Conservation (phyloP, 2,113 vertebrate genomes). For the Ifrita kowaldi region DNA sequence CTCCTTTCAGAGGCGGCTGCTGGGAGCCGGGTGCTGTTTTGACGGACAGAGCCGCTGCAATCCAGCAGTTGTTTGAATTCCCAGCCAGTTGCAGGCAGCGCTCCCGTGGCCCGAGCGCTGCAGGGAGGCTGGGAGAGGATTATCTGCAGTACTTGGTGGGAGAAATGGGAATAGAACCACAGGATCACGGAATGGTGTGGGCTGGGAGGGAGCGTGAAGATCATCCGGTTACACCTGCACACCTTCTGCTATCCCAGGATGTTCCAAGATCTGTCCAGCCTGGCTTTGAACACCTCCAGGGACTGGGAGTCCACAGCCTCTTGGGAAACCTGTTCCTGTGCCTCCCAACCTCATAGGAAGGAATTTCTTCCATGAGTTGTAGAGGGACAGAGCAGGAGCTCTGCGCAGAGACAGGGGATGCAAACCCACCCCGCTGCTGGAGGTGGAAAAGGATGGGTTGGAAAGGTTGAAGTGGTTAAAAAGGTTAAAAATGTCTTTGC, state of each 20-base stretch:
- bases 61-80: slow-evolving; percentile 67
- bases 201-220: background rate
- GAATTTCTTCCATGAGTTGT: background rate
- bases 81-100: slow-evolving; percentile 66
- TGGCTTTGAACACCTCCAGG: background rate
- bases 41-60: slow-evolving; percentile 62
- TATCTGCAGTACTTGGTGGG: fast-evolving
- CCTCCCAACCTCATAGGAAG: background rate
- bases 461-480: background rate
- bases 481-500: background rate
- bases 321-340: background rate
- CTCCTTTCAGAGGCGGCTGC: slow-evolving; percentile 78
- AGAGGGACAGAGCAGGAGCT: background rate
- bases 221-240: background rate
- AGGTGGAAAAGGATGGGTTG: background rate
- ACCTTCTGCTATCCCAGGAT: fast-evolving
- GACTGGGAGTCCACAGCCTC: background rate
- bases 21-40: slow-evolving; percentile 67
- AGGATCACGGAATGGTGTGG: fast-evolving
- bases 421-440: fast-evolving
- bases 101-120: slow-evolving; percentile 5
- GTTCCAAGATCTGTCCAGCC: background rate
- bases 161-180: fast-evolving
- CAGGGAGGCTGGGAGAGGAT: background rate
- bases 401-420: fast-evolving